phyloP scores from a whole-genome alignment of 2,797 vertebrate species.

The Adelosebastes latens region DNA sequence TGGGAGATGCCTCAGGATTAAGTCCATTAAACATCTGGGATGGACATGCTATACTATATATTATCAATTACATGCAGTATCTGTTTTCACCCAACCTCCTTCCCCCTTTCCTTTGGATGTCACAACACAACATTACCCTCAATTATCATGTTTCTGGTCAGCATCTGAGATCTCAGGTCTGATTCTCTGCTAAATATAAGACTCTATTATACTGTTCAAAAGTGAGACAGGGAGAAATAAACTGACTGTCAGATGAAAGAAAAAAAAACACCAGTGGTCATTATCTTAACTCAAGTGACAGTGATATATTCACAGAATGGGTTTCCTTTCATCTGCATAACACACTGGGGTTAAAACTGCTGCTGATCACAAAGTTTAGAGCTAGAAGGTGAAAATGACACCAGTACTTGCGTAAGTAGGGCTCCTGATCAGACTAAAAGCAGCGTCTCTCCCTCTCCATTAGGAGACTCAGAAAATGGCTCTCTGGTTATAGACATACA shows the following conservation, averaged over 20 bases:
- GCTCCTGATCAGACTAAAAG: constrained; percentile 58
- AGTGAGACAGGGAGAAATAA: background rate
- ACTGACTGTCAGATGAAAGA: background rate
- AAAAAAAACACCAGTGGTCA: background rate
- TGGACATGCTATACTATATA: constrained; percentile 1
- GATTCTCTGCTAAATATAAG: constrained; percentile 7
- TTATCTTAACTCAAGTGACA: constrained; percentile 15
- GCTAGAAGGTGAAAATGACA: constrained; percentile 51
- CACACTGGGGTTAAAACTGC: constrained; percentile 55
- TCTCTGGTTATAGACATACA: constrained; percentile 57
- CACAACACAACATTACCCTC: constrained; percentile 11
- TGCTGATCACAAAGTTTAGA: constrained; percentile 54
- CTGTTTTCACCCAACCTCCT: constrained; percentile 3
- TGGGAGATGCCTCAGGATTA: constrained; percentile 1
- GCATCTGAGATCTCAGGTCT: background rate
- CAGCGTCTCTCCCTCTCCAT: constrained; percentile 39
- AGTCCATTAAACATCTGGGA: constrained; percentile 11
- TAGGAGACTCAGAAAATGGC: constrained; percentile 61
- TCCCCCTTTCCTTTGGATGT: background rate
- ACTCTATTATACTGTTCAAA: background rate
- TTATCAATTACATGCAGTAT: constrained; percentile 12
- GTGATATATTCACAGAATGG: constrained; percentile 9
- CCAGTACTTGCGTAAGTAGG: constrained; percentile 23
- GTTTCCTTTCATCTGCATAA: constrained; percentile 59
- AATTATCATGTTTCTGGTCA: constrained; percentile 21